A percentile compares a stretch with the other conserved stretches of the same genome.
phyloP scores from a whole-genome alignment of 2,113 vertebrate genomes.

The Strix aluco region DNA sequence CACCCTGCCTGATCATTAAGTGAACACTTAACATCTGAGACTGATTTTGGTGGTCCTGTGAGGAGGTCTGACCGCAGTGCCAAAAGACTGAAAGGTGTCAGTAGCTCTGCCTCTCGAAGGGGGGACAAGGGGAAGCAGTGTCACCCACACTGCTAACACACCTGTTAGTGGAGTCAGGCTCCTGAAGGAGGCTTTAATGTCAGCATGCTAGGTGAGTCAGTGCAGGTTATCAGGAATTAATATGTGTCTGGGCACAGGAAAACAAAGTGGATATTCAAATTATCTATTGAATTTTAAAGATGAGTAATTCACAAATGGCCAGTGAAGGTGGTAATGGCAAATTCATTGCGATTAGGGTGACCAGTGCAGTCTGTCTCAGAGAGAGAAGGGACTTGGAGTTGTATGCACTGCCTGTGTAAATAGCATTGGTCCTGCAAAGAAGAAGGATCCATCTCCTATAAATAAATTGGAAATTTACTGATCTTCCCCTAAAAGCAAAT shows the following conservation, averaged over 20 bases:
- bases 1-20: background rate
- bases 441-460: background rate
- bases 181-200: fast-evolving
- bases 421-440: background rate
- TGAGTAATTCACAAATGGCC: background rate
- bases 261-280: background rate
- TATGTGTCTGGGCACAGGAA: background rate
- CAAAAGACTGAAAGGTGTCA: background rate
- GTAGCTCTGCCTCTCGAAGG: background rate
- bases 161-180: background rate
- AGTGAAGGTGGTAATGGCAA: background rate
- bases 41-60: background rate
- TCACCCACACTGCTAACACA: background rate
- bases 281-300: background rate
- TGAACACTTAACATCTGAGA: background rate
- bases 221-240: background rate
- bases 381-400: background rate
- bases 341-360: background rate
- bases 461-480: background rate
- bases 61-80: background rate
- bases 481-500: background rate
- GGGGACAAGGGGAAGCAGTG: background rate
- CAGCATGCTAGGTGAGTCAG: background rate
- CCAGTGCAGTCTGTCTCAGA: background rate
- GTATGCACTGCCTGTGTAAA: background rate